phyloP scores from a whole-genome alignment of 2,797 vertebrate genomes.

The Scarus forsteni region DNA sequence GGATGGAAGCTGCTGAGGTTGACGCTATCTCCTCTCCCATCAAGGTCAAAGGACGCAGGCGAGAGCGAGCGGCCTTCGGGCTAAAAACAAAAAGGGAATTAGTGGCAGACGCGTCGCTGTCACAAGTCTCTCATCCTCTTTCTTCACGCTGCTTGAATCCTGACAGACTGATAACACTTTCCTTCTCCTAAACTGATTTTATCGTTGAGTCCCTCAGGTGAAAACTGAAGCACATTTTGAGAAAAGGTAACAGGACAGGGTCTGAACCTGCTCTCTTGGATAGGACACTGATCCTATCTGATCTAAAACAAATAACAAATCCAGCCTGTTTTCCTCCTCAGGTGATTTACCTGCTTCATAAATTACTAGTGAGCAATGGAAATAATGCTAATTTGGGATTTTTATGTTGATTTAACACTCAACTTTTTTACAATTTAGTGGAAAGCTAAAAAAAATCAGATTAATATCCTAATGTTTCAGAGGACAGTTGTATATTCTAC shows the following conservation, averaged over 20 bases:
- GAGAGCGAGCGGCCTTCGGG: slow-evolving; percentile 29
- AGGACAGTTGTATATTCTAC: no score
- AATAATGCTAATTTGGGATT: no score
- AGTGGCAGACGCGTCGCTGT: slow-evolving; percentile 14
- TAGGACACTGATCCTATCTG: no score
- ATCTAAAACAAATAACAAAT: no score
- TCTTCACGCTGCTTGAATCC: background rate
- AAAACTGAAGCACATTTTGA: background rate
- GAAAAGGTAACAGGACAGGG: background rate
- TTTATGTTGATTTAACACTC: no score
- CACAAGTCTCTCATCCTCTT: background rate
- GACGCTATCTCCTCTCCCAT: slow-evolving; percentile 31
- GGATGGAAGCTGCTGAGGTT: background rate
- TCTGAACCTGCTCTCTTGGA: no score
- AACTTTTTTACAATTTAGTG: no score
- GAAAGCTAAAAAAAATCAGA: no score
- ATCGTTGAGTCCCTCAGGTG: background rate
- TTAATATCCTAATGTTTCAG: no score
- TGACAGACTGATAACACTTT: slow-evolving; percentile 3
- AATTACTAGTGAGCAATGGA: no score
- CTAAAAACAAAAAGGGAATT: slow-evolving; percentile 33
- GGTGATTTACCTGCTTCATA: no score
- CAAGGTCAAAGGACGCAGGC: slow-evolving; percentile 33
- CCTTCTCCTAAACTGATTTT: background rate
- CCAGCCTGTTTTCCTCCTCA: no score